Conservation (phyloP, 2,113 vertebrate species). For the Nibea coibor region DNA sequence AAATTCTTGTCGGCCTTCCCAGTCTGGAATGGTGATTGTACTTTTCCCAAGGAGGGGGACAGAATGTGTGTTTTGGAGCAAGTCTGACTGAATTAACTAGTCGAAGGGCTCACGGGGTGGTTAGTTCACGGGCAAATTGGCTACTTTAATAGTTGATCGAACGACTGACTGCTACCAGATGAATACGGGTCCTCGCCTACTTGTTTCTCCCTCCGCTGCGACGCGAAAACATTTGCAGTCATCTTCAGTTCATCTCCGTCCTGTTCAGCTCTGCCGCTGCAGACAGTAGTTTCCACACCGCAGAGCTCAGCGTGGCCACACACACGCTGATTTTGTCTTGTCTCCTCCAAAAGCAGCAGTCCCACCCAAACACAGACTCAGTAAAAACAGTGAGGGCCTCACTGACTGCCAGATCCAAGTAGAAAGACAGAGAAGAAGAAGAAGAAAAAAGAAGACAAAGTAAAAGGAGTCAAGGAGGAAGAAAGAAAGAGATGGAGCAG, state of each 20-base stretch:
- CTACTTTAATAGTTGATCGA: background rate
- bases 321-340: constrained; percentile 16
- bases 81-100: constrained; percentile 9
- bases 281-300: background rate
- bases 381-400: constrained; percentile 26
- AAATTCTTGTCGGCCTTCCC: constrained; percentile 39
- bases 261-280: background rate
- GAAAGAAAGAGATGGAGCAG: background rate
- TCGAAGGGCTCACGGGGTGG: background rate
- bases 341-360: constrained; percentile 31
- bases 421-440: constrained; percentile 17
- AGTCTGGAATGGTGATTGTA: constrained; percentile 44
- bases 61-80: constrained; percentile 5
- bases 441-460: constrained; percentile 12
- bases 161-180: background rate
- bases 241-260: constrained; percentile 13
- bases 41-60: constrained; percentile 15
- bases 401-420: constrained; percentile 18
- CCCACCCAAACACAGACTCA: constrained; percentile 21
- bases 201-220: background rate
- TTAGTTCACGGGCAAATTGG: constrained; percentile 3
- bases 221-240: background rate
- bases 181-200: background rate
- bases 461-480: background rate
- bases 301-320: constrained; percentile 4